Conservation (phyloP, 2,888 invertebrate genomes). For the Uloborus plumipes region DNA sequence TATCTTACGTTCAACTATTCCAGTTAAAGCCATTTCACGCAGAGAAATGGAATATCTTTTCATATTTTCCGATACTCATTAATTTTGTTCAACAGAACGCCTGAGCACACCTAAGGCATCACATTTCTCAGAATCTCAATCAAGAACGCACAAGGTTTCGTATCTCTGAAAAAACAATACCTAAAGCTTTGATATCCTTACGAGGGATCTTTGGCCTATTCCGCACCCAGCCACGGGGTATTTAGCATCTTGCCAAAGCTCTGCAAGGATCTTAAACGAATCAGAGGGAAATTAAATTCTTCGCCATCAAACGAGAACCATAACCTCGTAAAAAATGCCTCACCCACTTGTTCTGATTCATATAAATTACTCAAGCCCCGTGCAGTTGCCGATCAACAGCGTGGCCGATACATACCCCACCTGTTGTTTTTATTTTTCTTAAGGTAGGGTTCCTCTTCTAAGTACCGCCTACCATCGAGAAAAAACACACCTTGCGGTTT, state of each 20-base stretch:
- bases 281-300: slow-evolving; percentile 49
- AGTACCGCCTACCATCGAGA: slow-evolving; percentile 46
- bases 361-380: slow-evolving; percentile 35
- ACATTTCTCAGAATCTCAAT: too few species aligned
- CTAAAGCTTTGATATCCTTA: neutral
- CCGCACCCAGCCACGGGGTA: slow-evolving; percentile 39
- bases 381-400: neutral
- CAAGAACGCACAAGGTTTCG: too few species aligned
- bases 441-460: slow-evolving; percentile 27
- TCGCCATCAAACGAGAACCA: neutral
- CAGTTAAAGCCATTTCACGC: too few species aligned
- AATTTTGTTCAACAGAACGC: too few species aligned
- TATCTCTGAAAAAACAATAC: too few species aligned
- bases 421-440: slow-evolving; percentile 2
- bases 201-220: neutral
- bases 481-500: slow-evolving; percentile 39
- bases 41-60: too few species aligned
- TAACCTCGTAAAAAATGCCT: slow-evolving; percentile 27
- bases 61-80: too few species aligned
- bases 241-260: slow-evolving; percentile 10
- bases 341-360: slow-evolving; percentile 35
- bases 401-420: slow-evolving; percentile 1
- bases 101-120: too few species aligned
- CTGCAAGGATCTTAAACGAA: neutral
- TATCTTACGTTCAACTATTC: too few species aligned